These are phyloP conservation scores for Channallabes apus DNA, from an alignment of 2,797 vertebrate species.

Conservation along the genomic window DNA sequence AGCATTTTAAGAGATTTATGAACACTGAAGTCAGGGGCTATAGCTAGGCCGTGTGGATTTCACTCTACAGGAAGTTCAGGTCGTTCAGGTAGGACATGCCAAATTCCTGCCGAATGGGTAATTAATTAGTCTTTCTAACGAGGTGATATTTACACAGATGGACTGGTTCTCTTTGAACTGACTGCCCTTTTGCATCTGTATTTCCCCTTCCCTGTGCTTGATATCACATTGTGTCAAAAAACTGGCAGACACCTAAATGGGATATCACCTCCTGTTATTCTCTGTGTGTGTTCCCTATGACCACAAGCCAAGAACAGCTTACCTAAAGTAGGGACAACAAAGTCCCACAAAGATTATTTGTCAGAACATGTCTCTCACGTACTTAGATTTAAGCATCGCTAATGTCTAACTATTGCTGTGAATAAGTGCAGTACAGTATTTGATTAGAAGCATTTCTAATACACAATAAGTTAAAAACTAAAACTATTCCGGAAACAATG, in stretches of 20 bases:
- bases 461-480: constrained; percentile 32
- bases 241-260: constrained; percentile 41
- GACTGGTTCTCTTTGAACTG: constrained; percentile 65
- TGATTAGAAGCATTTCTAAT: constrained; percentile 17
- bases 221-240: constrained; percentile 69
- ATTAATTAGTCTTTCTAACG: constrained; percentile 68
- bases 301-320: constrained; percentile 28
- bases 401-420: constrained; percentile 4
- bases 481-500: constrained; percentile 49
- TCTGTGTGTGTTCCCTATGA: constrained; percentile 37
- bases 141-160: constrained; percentile 75
- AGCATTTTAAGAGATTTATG: constrained; percentile 53
- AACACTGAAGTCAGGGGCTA: constrained; percentile 25
- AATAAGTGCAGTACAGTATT: constrained; percentile 26
- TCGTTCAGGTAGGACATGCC: constrained; percentile 43
- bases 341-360: constrained; percentile 25
- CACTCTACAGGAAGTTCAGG: constrained; percentile 41
- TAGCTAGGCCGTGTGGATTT: constrained; percentile 44
- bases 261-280: constrained; percentile 28
- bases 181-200: constrained; percentile 62
- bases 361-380: constrained; percentile 29
- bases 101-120: constrained; percentile 59
- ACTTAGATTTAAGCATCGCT: neutral
- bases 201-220: constrained; percentile 64
- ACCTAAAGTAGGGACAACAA: constrained; percentile 13